Percentiles rank a stretch among this genome's conserved stretches.
phyloP scores from a whole-genome alignment of 30 jellyfish, hydroid and myxozoan genomes.

The Aurelia aurita region DNA sequence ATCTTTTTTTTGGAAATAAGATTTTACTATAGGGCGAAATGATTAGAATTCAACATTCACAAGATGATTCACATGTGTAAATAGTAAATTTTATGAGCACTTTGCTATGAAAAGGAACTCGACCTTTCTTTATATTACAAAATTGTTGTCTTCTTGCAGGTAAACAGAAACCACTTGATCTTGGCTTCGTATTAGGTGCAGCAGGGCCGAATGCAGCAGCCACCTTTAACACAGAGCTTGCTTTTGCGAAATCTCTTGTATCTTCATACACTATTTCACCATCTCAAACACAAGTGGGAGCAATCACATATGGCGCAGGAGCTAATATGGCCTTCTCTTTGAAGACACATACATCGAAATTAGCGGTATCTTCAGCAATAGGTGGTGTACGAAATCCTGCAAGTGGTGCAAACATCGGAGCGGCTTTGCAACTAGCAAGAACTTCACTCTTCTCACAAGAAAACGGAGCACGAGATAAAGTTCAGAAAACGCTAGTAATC shows the following conservation, averaged over 20 bases:
- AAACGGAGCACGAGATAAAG: constrained; percentile 79
- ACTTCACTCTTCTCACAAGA: constrained; percentile 89
- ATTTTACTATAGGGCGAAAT: too few species aligned
- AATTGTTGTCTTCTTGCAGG: constrained; percentile 16
- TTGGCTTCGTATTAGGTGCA: constrained; percentile 84
- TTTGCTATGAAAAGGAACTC: too few species aligned
- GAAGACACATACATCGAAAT: constrained; percentile 22
- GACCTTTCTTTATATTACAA: too few species aligned
- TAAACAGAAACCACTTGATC: constrained; percentile 66
- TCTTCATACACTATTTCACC: constrained; percentile 71
- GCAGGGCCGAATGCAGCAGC: constrained; percentile 56
- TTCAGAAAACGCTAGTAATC: constrained; percentile 80
- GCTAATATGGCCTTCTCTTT: constrained; percentile 62
- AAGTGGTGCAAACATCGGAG: constrained; percentile 45
- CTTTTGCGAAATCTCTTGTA: constrained; percentile 49
- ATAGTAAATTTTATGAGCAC: too few species aligned
- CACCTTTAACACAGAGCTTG: constrained; percentile 43
- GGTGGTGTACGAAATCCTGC: constrained; percentile 11
- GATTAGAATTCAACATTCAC: too few species aligned
- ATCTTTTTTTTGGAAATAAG: too few species aligned
- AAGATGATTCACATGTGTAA: too few species aligned
- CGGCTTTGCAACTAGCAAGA: constrained; percentile 92
- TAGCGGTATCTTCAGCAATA: constrained; percentile 29
- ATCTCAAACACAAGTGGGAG: constrained; percentile 74
- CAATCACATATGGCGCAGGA: constrained; percentile 55